Base-by-base conservation (phyloP, 2,113 vertebrate species). In the Protobothrops mucrosquamatus region DNA sequence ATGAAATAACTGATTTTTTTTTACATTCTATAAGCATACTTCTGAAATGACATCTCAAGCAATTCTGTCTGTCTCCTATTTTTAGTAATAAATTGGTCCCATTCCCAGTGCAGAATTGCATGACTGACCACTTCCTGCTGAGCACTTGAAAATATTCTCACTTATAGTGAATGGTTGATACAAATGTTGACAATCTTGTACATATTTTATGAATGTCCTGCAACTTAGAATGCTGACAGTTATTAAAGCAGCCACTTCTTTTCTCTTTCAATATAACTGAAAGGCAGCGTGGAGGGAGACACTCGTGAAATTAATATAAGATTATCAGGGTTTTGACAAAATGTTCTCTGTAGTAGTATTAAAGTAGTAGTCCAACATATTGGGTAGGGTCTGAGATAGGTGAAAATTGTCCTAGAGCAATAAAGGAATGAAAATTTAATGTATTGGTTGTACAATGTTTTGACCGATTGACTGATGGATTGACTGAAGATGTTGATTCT, bases 41-140 rank as follows among this genome's bases (percentile, higher is more conserved):
- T 94, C 89, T 51, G 15, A 59, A 85, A 23, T 88, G 56, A 26
- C 29, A 51, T 89, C 18, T 39, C 69, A 94, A 57, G 87, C 22
- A 90, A 18, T 43, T 69, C 64, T 94, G 74, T 64, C 64, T 91
- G 91, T 92, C 94, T 81, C 96, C 95, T 91, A 93, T 96, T 97
- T 51, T 96, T 94, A 95, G 92, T 90, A 93, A 93, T 90, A 93
- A 96, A 94, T 0, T 39, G 23, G 51, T 91, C 94, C 29, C 56
- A 34, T 87, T 95, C 52, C 93, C 93, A 15, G 39, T 24, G 95
- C 59, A 93, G 6, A 88, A 94, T 93, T 88, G 46, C 20, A 24
- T 91, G 57, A 91, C 26, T 91, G 29, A 88, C 52, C 89, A 86
- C 59, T 96, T 94, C 61, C 56, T 54, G 69, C 92, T 59, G 48